Base-by-base conservation (phyloP, 2,113 vertebrate species). In the Setophaga coronata region DNA sequence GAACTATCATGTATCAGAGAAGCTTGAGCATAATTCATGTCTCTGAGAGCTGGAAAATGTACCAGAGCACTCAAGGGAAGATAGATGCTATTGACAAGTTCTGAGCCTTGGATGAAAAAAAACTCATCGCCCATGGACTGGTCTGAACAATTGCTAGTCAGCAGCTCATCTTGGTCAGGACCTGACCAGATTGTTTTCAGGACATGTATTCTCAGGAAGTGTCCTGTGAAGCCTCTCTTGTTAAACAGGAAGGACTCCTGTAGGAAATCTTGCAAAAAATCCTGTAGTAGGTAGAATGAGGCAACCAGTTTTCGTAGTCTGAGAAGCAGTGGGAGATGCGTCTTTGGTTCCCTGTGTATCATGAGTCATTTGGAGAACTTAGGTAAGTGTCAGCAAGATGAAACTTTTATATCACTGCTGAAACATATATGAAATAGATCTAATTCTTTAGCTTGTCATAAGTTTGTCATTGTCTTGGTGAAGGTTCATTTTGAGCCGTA, bases 91-190 rank as follows among this genome's bases (percentile, higher is more conserved):
- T 21, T 36, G 34, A 15, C 25, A 51, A 14, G 1, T 88, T 86
- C 29, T 56, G 31, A 26, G 26, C 26, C 31, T 47, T 45, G 14
- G 5, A 7, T 64, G 23, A 11, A 42, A 79, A 57, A 79, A 28
- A 45, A 50, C 17, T 5, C 2, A 2, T 71, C 7, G 38, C 10
- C 5, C 26, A 3, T 3, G 1, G 19, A 47, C 18, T 3, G 1
- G 18, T 51, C 24, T 62, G 17, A 62, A 19, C 1, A 0, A 31
- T 5, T 66, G 18, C 54, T 76, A 56, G 20, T 54, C 18, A 74
- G 34, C 48, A 60, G 26, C 14, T 82, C 7, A 7, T 87, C 17
- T 58, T 92, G 29, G 11, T 33, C 18, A 29, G 33, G 34, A 29
- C 60, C 33, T 64, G 48, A 47, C 15, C 34, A 61, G 7, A 10